Evolutionary conservation across 2,113 vertebrate genomes (phyloP), one percentile per base, ranked within the genome.

Genomic region (Syngnathus scovelli): DNA sequence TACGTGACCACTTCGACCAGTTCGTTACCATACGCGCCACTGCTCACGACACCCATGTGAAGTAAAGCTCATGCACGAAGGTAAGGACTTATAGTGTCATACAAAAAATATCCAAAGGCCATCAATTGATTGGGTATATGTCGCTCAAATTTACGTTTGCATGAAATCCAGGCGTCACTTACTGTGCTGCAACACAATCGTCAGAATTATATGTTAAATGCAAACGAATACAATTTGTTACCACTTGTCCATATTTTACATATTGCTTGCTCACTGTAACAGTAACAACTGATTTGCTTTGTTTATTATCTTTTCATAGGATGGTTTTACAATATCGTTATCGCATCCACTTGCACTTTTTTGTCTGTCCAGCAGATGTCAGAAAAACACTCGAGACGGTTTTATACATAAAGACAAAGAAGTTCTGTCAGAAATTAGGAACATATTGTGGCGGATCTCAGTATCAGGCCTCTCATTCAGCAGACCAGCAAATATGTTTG

Each of bases 381-480:
- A 83, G 71, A 41, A 62, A 72, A 72, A 66, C 56, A 72, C 68
- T 5, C 11, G 19, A 36, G n/a, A 55, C 15, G 15, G 5, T 19
- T 39, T 16, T 19, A 46, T 46, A 46, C 44, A 46, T 15, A 46
- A 46, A 46, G 44, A 46, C 44, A 46, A 46, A 13, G 13, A 16
- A 5, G 27, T 33, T 3, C 27, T 33, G 27, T 33, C 27, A 33
- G 27, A 33, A 33, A 33, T 33, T 3, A 33, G 2, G 27, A 33
- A 33, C 27, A 33, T 33, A 33, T 33, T 33, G 27, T 33, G 27
- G 27, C 27, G 27, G 27, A 33, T 33, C 27, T 33, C 27, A 33
- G 27, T 33, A 33, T 33, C 27, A 33, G 27, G 27, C 27, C 27
- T 33, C 27, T 33, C 27, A 33, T 33, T 33, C 27, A 33, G 27